Evolutionary conservation across 1,140 invertebrate species (phyloP).

Genomic region (Euglossa dilemma): DNA sequence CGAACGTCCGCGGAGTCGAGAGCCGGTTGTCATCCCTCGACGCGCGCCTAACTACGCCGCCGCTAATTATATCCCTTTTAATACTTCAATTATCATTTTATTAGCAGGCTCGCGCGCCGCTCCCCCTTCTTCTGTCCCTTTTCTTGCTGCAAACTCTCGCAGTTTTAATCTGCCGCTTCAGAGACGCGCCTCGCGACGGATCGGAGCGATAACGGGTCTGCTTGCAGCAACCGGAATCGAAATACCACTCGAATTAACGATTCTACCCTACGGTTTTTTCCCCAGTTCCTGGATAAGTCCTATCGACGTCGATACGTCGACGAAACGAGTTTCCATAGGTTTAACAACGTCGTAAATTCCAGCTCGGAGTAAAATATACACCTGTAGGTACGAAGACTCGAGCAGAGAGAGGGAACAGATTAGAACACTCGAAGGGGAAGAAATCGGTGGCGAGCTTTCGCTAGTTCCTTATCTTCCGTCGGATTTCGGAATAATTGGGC

Average conservation of each 20-base stretch:
- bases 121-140: background rate
- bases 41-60: slow-evolving; percentile 18
- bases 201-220: slow-evolving; percentile 23
- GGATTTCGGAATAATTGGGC: too few relatives aligned
- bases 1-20: slow-evolving; percentile 34
- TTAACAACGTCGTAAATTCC: background rate
- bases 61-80: slow-evolving; percentile 41
- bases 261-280: background rate
- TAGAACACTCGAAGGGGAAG: too few relatives aligned
- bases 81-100: slow-evolving; percentile 61
- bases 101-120: slow-evolving; percentile 15
- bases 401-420: too few relatives aligned
- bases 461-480: too few relatives aligned
- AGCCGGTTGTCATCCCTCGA: slow-evolving; percentile 49
- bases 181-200: background rate
- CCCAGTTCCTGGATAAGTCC: too few relatives aligned
- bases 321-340: background rate
- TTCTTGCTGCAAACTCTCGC: background rate
- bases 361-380: background rate
- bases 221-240: background rate
- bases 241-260: background rate
- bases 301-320: too few relatives aligned
- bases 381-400: too few relatives aligned
- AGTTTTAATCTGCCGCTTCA: slow-evolving; percentile 27
- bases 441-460: too few relatives aligned